phyloP scores from a whole-genome alignment of 2,888 invertebrate genomes.

The Amphipyra berbera region DNA sequence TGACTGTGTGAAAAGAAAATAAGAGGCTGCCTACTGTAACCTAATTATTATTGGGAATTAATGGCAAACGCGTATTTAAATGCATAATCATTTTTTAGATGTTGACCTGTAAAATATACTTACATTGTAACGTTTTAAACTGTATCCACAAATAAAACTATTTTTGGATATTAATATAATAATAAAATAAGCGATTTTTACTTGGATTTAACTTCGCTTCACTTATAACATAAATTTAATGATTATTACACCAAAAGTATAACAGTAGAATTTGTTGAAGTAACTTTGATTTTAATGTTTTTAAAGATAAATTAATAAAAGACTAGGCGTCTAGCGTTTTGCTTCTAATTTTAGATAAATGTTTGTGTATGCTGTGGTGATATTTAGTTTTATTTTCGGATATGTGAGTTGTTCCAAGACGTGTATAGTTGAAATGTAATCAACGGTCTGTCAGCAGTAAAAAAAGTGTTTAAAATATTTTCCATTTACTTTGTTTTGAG shows the following conservation, averaged over 20 bases:
- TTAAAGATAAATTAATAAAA: constrained; percentile 48
- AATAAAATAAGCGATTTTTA: constrained; percentile 41
- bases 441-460: constrained; percentile 31
- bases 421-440: constrained; percentile 31
- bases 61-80: constrained; percentile 32
- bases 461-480: constrained; percentile 21
- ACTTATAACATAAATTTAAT: constrained; percentile 35
- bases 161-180: constrained; percentile 53
- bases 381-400: constrained; percentile 50
- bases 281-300: constrained; percentile 50
- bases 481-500: constrained; percentile 35
- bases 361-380: constrained; percentile 52
- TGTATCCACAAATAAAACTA: constrained; percentile 46
- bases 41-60: constrained; percentile 41
- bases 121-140: constrained; percentile 32
- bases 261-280: constrained; percentile 46
- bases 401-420: constrained; percentile 42
- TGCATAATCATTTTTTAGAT: constrained; percentile 20
- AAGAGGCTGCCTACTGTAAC: constrained; percentile 54
- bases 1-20: constrained; percentile 35
- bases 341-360: constrained; percentile 50
- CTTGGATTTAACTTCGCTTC: constrained; percentile 38
- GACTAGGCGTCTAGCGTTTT: constrained; percentile 50
- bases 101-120: constrained; percentile 25
- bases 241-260: constrained; percentile 39